Evolutionary conservation across 92 coral and sea anemone species (phyloP), one percentile per base, ranked within the genome.

Genomic region (Phenganax subtilis): DNA sequence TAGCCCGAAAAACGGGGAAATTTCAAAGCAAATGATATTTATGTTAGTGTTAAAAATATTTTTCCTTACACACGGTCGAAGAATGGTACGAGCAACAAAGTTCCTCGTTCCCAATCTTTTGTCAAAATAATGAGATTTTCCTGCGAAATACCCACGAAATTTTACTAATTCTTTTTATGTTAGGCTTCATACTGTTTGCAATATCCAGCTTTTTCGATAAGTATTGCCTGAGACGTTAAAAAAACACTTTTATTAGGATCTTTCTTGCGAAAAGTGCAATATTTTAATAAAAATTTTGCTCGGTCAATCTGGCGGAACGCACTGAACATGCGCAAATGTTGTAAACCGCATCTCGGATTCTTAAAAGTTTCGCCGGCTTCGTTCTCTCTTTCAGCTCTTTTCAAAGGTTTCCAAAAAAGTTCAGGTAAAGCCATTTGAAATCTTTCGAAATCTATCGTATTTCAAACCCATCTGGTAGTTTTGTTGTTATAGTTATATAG

Each of bases 391-490:
- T 51, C 55, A 57, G 74, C 83, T 79, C 74, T 79, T 69, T 79
- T 53, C 74, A 54, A 79, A 68, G 51, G 73, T 64, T 20, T 51
- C 83, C 27, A 60, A 57, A 27, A 30, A 55, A 14, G 20, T 55
- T 62, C 59, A 79, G 73, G 83, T 79, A 47, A 20, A n/a, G 83
- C 54, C 58, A n/a, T 79, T 79, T 63, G 25, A 5, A 60, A 79
- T 79, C 83, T 73, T 10, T 63, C 6, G 65, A 64, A 62, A 79
- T 63, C 83, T 79, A 2, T 10, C 54, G 0, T 79, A 47, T 79
- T 57, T 76, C 12, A 2, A 20, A 12, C 15, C 55, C 81, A 76
- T 76, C 81, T 25, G 30, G 8, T 31, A 30, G 12, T 57, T 59
- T 8, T 76, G 28, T 12, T 10, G 10, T 0, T 3, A 1, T 10